Evolutionary conservation across 2,888 invertebrate genomes (phyloP).

Genomic region (Scelioninae gen. 1): DNA sequence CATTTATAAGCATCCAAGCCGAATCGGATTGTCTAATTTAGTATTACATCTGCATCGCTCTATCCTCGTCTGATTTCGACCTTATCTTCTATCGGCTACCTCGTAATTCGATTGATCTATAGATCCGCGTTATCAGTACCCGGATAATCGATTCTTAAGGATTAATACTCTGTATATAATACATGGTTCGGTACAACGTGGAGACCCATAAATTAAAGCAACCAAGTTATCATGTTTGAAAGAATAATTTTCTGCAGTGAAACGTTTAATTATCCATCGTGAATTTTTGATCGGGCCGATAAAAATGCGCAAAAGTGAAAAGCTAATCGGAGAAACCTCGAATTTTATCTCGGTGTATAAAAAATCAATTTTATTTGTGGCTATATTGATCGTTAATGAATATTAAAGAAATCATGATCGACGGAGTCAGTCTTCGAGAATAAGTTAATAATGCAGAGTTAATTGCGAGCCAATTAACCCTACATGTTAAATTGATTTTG

Average conservation of each 20-base stretch:
- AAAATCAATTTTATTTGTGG: slow-evolving; percentile 42
- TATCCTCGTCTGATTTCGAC: slow-evolving; percentile 24
- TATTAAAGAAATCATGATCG: slow-evolving; percentile 38
- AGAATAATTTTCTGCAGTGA: slow-evolving; percentile 41
- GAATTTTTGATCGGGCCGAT: slow-evolving; percentile 41
- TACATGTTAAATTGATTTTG: slow-evolving; percentile 42
- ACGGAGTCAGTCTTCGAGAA: slow-evolving; percentile 3
- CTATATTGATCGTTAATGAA: slow-evolving; percentile 42
- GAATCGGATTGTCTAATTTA: slow-evolving; percentile 57
- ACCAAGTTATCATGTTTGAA: slow-evolving; percentile 40
- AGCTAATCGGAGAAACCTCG: slow-evolving; percentile 48
- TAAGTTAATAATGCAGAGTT: slow-evolving; percentile 47
- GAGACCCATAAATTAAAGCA: slow-evolving; percentile 48
- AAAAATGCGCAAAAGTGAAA: slow-evolving; percentile 60
- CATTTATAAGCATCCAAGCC: slow-evolving; percentile 53
- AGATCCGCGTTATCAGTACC: slow-evolving; percentile 48
- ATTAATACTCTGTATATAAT: slow-evolving; percentile 48
- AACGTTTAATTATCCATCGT: slow-evolving; percentile 56
- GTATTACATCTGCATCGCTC: slow-evolving; percentile 12
- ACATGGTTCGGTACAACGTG: slow-evolving; percentile 32
- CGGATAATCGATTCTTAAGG: slow-evolving; percentile 58
- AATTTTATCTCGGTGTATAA: slow-evolving; percentile 32
- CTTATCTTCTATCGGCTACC: slow-evolving; percentile 37
- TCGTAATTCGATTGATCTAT: slow-evolving; percentile 46
- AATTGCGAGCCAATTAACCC: slow-evolving; percentile 51